Base-by-base conservation (phyloP, 2,113 vertebrate species). In the Abramis brama region DNA sequence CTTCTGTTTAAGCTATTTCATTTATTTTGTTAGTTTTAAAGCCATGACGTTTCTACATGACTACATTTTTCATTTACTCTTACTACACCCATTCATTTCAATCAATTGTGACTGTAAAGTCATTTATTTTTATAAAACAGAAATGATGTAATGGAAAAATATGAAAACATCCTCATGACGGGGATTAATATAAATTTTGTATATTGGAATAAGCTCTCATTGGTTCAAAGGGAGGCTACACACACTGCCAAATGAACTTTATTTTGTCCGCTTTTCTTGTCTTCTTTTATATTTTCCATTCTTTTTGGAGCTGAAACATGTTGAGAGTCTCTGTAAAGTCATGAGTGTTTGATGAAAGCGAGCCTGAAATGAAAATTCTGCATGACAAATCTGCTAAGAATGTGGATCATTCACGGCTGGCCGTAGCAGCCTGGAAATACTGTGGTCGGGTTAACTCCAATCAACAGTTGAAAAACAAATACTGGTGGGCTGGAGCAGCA, bases 361-460 rank as follows among this genome's bases (percentile, higher is more conserved):
- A 59, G 73, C 30, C 62, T 19, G 33, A 68, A 59, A 68, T 71
- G 55, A 47, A 86, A 73, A 84, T 84, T 59, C 86, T 84, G 60
- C 78, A 60, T 86, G 86, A 85, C 88, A 64, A 89, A 89, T 87
- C 77, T 33, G 17, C 25, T 50, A 89, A 86, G 84, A 86, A 90
- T 89, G 85, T 47, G 52, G 57, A 81, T 85, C 43, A 79, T 55
- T 83, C 77, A 79, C 66, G 55, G 15, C 52, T 81, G 71, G 85
- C 76, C 39, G 59, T 33, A 30, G 30, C 78, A 27, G 66, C 75
- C 82, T 71, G 36, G 39, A 81, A 62, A 60, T 27, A 23, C 78
- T 71, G 85, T 60, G 78, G 47, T 73, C 77, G 74, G 36, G 23
- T 73, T 47, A 66, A 19, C 36, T 81, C 60, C 57, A 57, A 71